phyloP scores from a whole-genome alignment of 2,113 vertebrate species.

The Myanophis thanlyinensis region DNA sequence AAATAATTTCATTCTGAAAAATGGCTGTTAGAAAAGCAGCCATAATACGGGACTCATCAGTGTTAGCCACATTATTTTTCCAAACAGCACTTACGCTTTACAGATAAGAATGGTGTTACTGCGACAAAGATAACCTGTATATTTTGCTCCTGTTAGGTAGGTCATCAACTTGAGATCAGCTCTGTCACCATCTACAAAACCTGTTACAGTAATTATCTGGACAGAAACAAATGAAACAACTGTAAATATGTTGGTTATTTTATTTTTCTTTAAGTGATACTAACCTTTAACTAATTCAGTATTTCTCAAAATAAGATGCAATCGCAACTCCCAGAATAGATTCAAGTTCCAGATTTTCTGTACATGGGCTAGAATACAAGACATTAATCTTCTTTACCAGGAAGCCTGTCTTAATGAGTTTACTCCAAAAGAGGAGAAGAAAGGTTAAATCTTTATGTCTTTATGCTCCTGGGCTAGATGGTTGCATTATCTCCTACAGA shows the following conservation, averaged over 20 bases:
- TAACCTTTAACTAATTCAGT: neutral
- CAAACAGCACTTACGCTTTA: constrained; percentile 82
- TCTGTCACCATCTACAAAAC: constrained; percentile 92
- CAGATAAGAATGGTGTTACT: constrained; percentile 98
- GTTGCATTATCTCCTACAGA: neutral
- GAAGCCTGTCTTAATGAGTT: neutral
- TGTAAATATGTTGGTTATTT: neutral
- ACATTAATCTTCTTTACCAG: neutral
- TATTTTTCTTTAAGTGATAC: neutral
- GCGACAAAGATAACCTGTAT: constrained; percentile 93
- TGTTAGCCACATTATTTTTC: neutral
- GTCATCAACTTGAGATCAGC: constrained; percentile 97
- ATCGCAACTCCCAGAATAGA: neutral
- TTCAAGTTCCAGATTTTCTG: neutral
- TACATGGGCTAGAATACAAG: neutral
- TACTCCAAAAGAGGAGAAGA: neutral
- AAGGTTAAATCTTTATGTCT: neutral
- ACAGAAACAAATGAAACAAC: neutral
- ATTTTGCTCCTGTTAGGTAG: constrained; percentile 89
- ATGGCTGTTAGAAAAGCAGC: rapidly evolving
- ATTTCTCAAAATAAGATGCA: neutral
- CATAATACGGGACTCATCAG: neutral
- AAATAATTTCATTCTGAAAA: neutral
- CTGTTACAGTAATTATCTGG: constrained; percentile 95
- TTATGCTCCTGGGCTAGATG: neutral